Evolutionary conservation across 2,888 invertebrate genomes (phyloP), one percentile per base, ranked within the genome.

Genomic region (Volucella inflata): DNA sequence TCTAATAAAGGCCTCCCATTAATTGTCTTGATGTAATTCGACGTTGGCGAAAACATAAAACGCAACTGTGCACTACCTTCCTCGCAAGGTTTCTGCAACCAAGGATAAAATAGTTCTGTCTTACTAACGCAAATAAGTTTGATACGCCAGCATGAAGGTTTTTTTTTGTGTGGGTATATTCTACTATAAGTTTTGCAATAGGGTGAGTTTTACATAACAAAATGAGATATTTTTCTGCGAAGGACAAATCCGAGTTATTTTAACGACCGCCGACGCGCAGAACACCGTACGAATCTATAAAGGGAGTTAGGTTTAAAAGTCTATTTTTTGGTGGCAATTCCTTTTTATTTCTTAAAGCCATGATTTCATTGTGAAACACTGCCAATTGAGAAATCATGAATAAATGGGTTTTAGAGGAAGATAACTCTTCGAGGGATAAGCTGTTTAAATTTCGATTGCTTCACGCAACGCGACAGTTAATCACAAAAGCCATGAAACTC

Each of bases 1-100:
- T 8, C 42, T 71, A n/a, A 55, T 72, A 30, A n/a, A 87, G 53
- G 38, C 81, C 67, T 38, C 65, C 51, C 74, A 81, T 87, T 3
- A 87, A 36, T 53, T 87, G 80, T 1, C 14, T 38, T 3, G 60
- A 40, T 1, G 57, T 64, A 11, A 36, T 11, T 12, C 53, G 46
- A 1, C 70, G 68, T 53, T 78, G 48, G 6, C 74, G 65, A 36
- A 81, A 82, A 21, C 67, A 82, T 2, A 11, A 21, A 3, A 79
- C 11, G 17, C 79, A 87, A 6, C 55, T 14, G 46, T 74, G 77
- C 0, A 87, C 77, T 9, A 72, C 17, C 3, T 62, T 53, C 42
- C 80, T 64, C 2, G 53, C 53, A 1, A 84, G 44, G 44, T 76
- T 74, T 8, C 62, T 38, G 2, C 44, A 11, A n/a, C 70, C 68